Percentiles rank a stretch among this genome's conserved stretches.
Evolutionary conservation across 2,797 vertebrate genomes (phyloP).

Genomic region (Petrocephalus schoutedeni): DNA sequence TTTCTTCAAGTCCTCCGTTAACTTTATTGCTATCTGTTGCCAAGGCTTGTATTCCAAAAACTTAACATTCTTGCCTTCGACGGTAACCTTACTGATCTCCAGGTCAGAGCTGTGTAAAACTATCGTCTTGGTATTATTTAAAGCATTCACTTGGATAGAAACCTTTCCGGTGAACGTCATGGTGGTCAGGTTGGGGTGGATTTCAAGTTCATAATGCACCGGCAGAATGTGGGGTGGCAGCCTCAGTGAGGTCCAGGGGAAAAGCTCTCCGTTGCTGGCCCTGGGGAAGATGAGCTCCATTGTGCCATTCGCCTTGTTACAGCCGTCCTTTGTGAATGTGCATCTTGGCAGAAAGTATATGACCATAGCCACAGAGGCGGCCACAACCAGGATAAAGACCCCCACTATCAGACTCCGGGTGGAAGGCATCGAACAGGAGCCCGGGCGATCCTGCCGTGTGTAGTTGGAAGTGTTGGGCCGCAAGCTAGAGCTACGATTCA

Average conservation of each 20-base stretch:
- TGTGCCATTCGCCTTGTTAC: constrained; percentile 66
- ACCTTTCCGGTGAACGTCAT: constrained; percentile 74
- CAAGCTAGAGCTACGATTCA: constrained; percentile 84
- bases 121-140: constrained; percentile 67
- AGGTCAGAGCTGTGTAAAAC: constrained; percentile 79
- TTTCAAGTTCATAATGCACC: constrained; percentile 72
- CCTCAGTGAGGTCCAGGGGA: constrained; percentile 79
- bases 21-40: constrained; percentile 80
- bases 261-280: constrained; percentile 70
- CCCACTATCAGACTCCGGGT: constrained; percentile 69
- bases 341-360: constrained; percentile 86
- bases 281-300: constrained; percentile 66
- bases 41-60: constrained; percentile 76
- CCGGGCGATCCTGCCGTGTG: constrained; percentile 63
- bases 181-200: constrained; percentile 74
- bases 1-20: constrained; percentile 63
- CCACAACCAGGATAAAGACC: constrained; percentile 70
- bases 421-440: constrained; percentile 72
- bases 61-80: constrained; percentile 58
- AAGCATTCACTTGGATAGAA: constrained; percentile 66
- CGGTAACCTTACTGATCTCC: constrained; percentile 71
- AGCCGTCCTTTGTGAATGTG: constrained; percentile 90
- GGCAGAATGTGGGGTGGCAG: constrained; percentile 75
- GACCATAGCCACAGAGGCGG: constrained; percentile 73
- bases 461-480: constrained; percentile 65